Evolutionary conservation across 2,888 invertebrate genomes (phyloP).

Genomic region (Antitype chi): DNA sequence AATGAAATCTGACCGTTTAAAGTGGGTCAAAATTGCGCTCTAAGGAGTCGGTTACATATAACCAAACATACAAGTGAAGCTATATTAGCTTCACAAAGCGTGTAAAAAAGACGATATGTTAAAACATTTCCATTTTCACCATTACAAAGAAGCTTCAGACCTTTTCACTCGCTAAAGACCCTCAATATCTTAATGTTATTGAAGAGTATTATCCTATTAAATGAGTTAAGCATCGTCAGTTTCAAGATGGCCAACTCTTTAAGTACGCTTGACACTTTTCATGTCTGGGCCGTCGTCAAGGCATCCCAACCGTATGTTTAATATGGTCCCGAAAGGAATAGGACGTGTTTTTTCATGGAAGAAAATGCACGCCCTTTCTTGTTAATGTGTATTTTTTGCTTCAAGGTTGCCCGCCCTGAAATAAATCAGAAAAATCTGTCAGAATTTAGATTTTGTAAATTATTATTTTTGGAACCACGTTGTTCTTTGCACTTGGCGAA

Average conservation of each 20-base stretch:
- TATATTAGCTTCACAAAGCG: no score
- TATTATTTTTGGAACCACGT: no score
- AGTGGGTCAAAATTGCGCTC: no score
- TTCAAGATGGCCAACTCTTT: slow-evolving; percentile 23
- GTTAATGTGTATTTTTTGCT: neutral
- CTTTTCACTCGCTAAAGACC: no score
- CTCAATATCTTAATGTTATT: slow-evolving; percentile 7
- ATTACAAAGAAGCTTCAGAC: neutral
- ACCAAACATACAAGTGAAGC: no score
- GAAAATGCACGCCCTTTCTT: neutral
- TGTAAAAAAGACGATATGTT: neutral
- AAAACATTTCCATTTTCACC: neutral
- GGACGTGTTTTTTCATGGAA: slow-evolving; percentile 7
- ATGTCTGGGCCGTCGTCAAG: slow-evolving; percentile 15
- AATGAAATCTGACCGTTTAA: no score
- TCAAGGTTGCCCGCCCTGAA: neutral
- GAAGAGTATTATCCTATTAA: slow-evolving; percentile 16
- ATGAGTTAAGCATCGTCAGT: slow-evolving; percentile 6
- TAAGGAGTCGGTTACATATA: no score
- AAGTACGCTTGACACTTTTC: slow-evolving; percentile 37
- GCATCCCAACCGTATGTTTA: slow-evolving; percentile 3
- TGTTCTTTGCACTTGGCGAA: no score
- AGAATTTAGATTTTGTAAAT: neutral
- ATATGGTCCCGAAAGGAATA: slow-evolving; percentile 16
- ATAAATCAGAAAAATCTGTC: neutral